These are phyloP conservation scores for Meles meles DNA, from an alignment of 2,113 vertebrate genomes.

Conservation along the genomic window DNA sequence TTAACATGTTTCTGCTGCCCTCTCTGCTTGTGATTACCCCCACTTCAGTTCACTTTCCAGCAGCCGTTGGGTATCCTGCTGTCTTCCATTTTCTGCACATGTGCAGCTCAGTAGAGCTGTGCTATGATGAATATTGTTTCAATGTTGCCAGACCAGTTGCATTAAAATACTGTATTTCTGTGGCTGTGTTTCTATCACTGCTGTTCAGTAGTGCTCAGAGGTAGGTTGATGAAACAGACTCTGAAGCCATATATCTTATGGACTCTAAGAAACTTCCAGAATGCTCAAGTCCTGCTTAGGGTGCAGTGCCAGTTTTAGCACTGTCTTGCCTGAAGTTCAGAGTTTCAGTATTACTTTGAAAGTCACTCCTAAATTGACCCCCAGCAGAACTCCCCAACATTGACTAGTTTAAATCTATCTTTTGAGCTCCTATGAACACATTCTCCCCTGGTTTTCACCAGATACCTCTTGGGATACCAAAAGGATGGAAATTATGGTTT, in stretches of 20 bases:
- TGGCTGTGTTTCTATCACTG: not conserved
- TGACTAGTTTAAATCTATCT: not conserved
- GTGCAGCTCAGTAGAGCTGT: conserved; percentile 21
- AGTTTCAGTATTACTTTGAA: not conserved
- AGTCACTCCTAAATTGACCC: not conserved
- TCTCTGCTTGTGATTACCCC: conserved; percentile 55
- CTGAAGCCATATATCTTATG: not conserved
- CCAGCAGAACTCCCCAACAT: not conserved
- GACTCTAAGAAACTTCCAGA: conserved; percentile 22
- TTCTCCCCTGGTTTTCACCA: not conserved
- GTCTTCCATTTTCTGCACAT: conserved; percentile 54
- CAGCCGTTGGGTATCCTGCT: not conserved
- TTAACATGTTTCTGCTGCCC: conserved; percentile 35
- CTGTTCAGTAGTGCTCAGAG: conserved; percentile 35
- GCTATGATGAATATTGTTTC: conserved; percentile 49
- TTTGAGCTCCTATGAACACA: not conserved
- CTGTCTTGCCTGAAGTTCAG: not conserved
- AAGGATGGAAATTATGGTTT: not conserved
- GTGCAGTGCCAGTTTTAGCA: not conserved
- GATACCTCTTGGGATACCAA: not conserved
- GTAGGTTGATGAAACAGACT: conserved; percentile 55
- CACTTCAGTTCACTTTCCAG: conserved; percentile 56
- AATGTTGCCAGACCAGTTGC: not conserved
- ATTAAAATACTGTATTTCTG: not conserved
- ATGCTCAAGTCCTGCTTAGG: not conserved